Evolutionary conservation across 2,797 vertebrate species (phyloP), one percentile per base, ranked within the genome.

Genomic region (Tenualosa ilisha): DNA sequence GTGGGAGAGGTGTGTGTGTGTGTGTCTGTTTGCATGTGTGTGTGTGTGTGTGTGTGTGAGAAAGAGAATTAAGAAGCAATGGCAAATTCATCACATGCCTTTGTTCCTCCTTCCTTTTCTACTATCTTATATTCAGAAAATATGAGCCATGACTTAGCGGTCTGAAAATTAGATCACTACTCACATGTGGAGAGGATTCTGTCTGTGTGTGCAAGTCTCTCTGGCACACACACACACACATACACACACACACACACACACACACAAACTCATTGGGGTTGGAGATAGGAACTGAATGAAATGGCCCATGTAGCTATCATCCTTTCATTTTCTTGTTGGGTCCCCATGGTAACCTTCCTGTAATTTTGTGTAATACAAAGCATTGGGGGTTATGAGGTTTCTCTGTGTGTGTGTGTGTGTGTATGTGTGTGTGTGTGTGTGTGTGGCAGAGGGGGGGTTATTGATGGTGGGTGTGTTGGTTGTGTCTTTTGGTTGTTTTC

Each of bases 401-500:
- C 1, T 61, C 22, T 61, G 59, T 61, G 22, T 61, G 59, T 61
- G 56, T 61, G 56, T 61, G 56, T 22, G 20, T 61, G 56, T 22
- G 56, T 61, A 3, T 22, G 17, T 61, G 56, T 26, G n/a, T 24
- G n/a, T 26, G 61, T 63, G 22, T 63, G 6, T 26, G 63, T 4
- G 56, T 22, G 20, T 22, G 56, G 56, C 22, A 5, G 56, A 22
- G n/a, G 59, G 8, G n/a, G 7, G 59, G 59, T 61, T 79, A 79
- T 15, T 79, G 72, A 79, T 79, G 40, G 37, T 75, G 53, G 13
- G 51, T 13, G 65, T 40, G 65, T 72, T 72, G 68, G 72, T 46
- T 43, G 17, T 46, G 72, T 46, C 72, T 79, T 79, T 79, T 79
- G 17, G 37, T 79, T 79, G 72, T 79, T 79, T 79, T 79, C 26